Conservation (phyloP, 2,797 vertebrate genomes). For the Malacoraja senta region DNA sequence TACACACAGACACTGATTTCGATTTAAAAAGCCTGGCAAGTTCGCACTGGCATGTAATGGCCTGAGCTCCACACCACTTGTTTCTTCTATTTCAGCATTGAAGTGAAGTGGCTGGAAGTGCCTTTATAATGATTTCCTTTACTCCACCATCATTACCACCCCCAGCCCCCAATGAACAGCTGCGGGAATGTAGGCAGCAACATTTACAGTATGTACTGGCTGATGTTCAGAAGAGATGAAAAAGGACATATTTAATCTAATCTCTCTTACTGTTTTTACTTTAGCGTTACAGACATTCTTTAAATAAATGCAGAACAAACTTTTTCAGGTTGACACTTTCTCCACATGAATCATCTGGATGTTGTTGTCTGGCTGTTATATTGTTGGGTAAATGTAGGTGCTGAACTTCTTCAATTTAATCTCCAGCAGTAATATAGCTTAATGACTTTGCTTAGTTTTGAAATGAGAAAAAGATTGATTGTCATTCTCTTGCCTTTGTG, state of each 20-base stretch:
- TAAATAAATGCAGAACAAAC: constrained; percentile 48
- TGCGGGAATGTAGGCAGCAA: constrained; percentile 54
- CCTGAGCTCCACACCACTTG: constrained; percentile 39
- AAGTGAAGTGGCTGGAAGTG: constrained; percentile 52
- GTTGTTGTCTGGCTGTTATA: background rate
- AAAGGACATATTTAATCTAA: constrained; percentile 58
- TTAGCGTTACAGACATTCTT: constrained; percentile 46
- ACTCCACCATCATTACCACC: constrained; percentile 34
- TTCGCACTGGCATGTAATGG: constrained; percentile 41
- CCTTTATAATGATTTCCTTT: constrained; percentile 58
- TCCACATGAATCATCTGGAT: constrained; percentile 47
- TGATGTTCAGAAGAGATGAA: constrained; percentile 53
- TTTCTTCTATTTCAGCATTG: constrained; percentile 49
- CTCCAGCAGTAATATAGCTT: background rate
- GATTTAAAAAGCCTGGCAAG: constrained; percentile 44
- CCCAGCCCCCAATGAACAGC: constrained; percentile 54
- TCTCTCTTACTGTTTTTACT: constrained; percentile 52
- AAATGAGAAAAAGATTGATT: background rate
- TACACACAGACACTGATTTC: constrained; percentile 43
- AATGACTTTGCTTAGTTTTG: background rate
- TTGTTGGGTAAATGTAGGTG: background rate
- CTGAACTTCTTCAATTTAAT: background rate
- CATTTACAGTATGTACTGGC: constrained; percentile 56
- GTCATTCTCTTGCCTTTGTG: background rate
- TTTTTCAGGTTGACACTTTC: constrained; percentile 45